Evolutionary conservation across 2,888 invertebrate genomes (phyloP).

Genomic region (Euphydryas editha): DNA sequence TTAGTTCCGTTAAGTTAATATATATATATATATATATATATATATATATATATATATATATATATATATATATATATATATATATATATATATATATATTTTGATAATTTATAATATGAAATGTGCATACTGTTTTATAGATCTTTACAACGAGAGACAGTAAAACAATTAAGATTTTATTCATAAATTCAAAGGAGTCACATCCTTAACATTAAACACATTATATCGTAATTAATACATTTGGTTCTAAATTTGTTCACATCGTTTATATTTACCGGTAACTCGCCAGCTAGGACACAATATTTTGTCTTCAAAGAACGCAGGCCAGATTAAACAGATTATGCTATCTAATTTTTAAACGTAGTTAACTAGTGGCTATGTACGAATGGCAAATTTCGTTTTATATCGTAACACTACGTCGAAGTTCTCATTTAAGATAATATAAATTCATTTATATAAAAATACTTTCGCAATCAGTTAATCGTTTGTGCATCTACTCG

Average conservation of each 20-base stretch:
- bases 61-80: no score
- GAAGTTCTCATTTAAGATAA: constrained; percentile 5
- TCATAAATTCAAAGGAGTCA: neutral
- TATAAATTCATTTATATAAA: constrained; percentile 33
- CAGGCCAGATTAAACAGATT: constrained; percentile 11
- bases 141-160: neutral
- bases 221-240: neutral
- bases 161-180: constrained; percentile 3
- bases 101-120: no score
- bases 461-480: constrained; percentile 25
- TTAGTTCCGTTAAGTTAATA: neutral
- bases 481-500: constrained; percentile 20
- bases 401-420: constrained; percentile 11
- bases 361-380: constrained; percentile 10
- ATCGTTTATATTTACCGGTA: neutral
- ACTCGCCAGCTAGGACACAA: neutral
- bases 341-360: neutral
- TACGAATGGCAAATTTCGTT: constrained; percentile 14
- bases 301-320: neutral
- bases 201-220: constrained; percentile 2
- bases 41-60: no score
- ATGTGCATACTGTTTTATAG: no score
- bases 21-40: no score
- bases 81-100: no score
- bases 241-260: constrained; percentile 1